Conservation (phyloP, 1,140 invertebrate genomes). For the Drosophila quadrilineata region DNA sequence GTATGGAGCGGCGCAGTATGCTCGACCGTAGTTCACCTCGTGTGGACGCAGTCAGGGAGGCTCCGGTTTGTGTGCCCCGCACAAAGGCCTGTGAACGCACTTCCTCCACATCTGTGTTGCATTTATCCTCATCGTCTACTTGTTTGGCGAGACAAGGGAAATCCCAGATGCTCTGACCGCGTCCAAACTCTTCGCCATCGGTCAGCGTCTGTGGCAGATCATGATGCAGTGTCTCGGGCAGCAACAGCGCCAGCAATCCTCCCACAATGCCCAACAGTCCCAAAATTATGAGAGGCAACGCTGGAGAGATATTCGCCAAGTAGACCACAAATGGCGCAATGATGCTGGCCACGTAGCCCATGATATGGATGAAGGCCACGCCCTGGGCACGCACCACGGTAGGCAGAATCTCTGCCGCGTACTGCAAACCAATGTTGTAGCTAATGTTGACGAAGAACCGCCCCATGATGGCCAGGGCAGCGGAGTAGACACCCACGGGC, state of each 20-base stretch:
- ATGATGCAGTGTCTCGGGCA: constrained; percentile 91
- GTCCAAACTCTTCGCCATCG: constrained; percentile 92
- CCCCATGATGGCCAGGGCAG: constrained; percentile 89
- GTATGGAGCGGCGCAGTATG: constrained; percentile 83
- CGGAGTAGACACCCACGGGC: constrained; percentile 86
- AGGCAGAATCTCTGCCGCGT: constrained; percentile 92
- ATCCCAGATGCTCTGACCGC: constrained; percentile 89
- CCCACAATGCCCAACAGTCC: constrained; percentile 88
- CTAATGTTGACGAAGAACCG: constrained; percentile 93
- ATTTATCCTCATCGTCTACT: constrained; percentile 56
- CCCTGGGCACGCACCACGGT: constrained; percentile 93
- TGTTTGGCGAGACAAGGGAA: constrained; percentile 86
- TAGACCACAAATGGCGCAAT: constrained; percentile 92
- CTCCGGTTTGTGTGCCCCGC: constrained; percentile 78
- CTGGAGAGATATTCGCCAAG: constrained; percentile 86
- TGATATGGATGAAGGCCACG: constrained; percentile 92
- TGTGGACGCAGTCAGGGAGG: constrained; percentile 84
- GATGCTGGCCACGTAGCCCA: constrained; percentile 92
- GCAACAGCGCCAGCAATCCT: constrained; percentile 87
- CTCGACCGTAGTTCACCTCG: constrained; percentile 86
- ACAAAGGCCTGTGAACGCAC: constrained; percentile 66
- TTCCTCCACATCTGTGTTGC: constrained; percentile 60
- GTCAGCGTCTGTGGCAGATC: constrained; percentile 91
- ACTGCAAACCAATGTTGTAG: constrained; percentile 94
- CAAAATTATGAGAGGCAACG: constrained; percentile 89